Conservation (phyloP, 2,113 vertebrate genomes). For the Anser brachyrhynchus region DNA sequence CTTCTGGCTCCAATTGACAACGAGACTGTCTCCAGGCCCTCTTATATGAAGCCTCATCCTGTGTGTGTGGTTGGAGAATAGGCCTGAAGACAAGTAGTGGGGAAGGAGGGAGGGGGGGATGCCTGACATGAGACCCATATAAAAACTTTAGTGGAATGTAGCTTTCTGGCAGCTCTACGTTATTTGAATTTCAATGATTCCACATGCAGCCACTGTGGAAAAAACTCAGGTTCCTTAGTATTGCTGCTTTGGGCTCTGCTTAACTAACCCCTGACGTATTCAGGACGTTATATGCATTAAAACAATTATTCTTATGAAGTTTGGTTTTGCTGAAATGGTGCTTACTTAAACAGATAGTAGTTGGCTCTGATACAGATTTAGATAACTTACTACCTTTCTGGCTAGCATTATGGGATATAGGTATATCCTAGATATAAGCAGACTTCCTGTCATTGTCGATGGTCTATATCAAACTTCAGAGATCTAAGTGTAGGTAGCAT, state of each 20-base stretch:
- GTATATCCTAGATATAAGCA: neutral
- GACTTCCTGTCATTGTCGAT: neutral
- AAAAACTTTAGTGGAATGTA: neutral
- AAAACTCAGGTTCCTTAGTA: neutral
- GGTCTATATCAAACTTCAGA: too few relatives aligned
- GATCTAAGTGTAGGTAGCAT: neutral
- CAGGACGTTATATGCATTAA: neutral
- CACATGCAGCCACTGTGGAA: neutral
- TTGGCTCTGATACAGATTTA: neutral
- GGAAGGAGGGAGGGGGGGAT: neutral
- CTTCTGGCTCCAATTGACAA: neutral
- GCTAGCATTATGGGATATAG: neutral
- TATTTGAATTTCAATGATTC: neutral
- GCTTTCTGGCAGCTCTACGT: neutral
- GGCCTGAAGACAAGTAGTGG: neutral
- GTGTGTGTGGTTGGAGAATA: neutral
- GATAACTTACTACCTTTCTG: neutral
- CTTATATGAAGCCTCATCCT: neutral
- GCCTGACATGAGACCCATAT: neutral
- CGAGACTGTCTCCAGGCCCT: neutral
- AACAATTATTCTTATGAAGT: neutral
- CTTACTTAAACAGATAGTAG: neutral
- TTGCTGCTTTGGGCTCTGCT: neutral
- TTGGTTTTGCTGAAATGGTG: neutral
- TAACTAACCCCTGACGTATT: neutral